Conservation (phyloP, 2,797 vertebrate genomes). For the Eidolon dupreanum region DNA sequence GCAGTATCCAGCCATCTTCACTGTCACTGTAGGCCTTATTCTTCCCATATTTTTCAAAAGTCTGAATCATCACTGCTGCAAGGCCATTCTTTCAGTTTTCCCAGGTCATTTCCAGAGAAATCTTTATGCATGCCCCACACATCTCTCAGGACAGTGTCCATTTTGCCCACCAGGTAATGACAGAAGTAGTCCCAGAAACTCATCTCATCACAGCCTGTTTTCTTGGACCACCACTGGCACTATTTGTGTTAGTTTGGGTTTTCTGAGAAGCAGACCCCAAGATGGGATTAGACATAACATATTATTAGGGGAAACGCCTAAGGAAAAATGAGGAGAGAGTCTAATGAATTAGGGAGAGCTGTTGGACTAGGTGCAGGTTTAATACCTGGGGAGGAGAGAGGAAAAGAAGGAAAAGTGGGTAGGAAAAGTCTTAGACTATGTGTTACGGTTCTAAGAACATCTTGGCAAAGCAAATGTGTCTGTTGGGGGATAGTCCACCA, state of each 20-base stretch:
- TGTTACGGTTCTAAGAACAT: not conserved
- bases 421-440: not conserved
- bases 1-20: not conserved
- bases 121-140: not conserved
- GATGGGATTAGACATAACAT: not conserved
- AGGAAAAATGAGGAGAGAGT: not conserved
- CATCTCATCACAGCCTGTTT: not conserved
- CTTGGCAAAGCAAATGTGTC: not conserved
- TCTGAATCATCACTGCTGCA: not conserved
- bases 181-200: not conserved
- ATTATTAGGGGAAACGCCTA: not conserved
- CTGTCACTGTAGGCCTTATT: not conserved
- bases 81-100: not conserved
- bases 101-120: not conserved
- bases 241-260: not conserved
- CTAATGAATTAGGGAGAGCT: not conserved
- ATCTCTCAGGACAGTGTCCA: not conserved
- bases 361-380: not conserved
- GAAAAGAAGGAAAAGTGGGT: not conserved
- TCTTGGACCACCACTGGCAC: not conserved
- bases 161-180: not conserved
- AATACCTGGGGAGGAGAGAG: not conserved
- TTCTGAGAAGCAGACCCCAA: not conserved
- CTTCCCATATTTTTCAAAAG: not conserved
- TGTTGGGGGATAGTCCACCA: not conserved